A percentile compares a stretch with the other conserved stretches of the same genome.
phyloP scores from a whole-genome alignment of 2,113 vertebrate species.

The Acanthisitta chloris region DNA sequence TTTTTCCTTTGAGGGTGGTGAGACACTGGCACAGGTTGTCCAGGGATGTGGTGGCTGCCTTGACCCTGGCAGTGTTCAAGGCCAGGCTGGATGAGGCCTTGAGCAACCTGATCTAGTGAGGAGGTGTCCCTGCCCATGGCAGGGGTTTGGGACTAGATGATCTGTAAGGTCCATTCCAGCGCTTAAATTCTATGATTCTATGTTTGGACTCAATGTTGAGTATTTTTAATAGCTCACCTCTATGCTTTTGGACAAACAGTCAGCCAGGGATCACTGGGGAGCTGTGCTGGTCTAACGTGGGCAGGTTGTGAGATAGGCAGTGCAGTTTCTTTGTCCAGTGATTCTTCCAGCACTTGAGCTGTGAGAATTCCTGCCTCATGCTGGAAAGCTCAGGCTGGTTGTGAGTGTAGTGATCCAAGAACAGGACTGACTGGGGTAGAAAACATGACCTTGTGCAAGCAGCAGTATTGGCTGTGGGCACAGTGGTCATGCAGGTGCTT shows the following conservation, averaged over 20 bases:
- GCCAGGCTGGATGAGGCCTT: too few species aligned
- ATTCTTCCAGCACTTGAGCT: not conserved
- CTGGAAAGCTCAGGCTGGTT: not conserved
- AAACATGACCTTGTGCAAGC: not conserved
- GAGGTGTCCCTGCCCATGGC: too few species aligned
- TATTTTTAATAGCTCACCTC: not conserved
- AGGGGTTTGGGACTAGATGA: too few species aligned
- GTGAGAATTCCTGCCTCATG: not conserved
- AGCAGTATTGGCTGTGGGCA: not conserved
- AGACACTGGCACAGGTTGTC: too few species aligned
- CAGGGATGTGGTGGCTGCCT: too few species aligned
- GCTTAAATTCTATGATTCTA: too few species aligned
- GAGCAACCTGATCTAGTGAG: too few species aligned
- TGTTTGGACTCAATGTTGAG: not conserved
- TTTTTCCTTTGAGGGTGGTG: too few species aligned
- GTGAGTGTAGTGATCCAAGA: fast-evolving
- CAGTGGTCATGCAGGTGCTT: not conserved
- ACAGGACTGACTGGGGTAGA: not conserved
- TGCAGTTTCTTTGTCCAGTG: fast-evolving
- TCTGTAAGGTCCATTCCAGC: too few species aligned
- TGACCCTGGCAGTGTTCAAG: too few species aligned
- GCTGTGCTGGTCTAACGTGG: not conserved
- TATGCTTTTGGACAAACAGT: not conserved
- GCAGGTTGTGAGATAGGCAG: not conserved
- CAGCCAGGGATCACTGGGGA: not conserved